Percentiles rank a stretch among this genome's conserved stretches.
Evolutionary conservation across 2,888 invertebrate genomes (phyloP).

Genomic region (Xanthorhoe designata): DNA sequence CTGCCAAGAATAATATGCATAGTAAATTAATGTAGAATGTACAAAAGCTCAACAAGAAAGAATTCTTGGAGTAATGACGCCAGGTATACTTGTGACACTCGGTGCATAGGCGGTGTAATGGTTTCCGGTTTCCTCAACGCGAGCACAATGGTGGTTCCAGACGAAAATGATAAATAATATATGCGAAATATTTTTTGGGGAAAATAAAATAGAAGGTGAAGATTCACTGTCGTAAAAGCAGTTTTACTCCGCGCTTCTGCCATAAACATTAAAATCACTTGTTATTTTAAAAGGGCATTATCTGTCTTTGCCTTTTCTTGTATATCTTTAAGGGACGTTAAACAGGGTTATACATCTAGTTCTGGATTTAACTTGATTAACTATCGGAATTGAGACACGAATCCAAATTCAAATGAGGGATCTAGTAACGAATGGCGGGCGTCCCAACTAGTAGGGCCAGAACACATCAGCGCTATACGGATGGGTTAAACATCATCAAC

Average conservation of each 20-base stretch:
- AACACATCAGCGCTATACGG: not conserved
- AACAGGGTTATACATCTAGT: slow-evolving; percentile 8
- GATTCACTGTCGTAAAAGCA: slow-evolving; percentile 6
- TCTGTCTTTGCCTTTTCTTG: too few species aligned
- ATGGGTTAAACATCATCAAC: not conserved
- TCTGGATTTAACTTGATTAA: slow-evolving; percentile 32
- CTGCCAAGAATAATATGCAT: too few species aligned
- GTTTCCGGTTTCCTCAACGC: slow-evolving; percentile 77
- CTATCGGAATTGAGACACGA: slow-evolving; percentile 66
- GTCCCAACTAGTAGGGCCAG: slow-evolving; percentile 59
- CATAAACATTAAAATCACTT: too few species aligned
- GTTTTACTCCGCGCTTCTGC: not conserved
- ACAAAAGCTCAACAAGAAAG: slow-evolving; percentile 6
- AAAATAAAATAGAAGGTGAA: slow-evolving; percentile 52
- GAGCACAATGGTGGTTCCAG: slow-evolving; percentile 67
- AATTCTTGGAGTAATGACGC: slow-evolving; percentile 46
- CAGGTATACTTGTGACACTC: slow-evolving; percentile 62
- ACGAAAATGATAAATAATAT: slow-evolving; percentile 75
- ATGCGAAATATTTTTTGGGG: slow-evolving; percentile 57
- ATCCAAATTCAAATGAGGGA: slow-evolving; percentile 76
- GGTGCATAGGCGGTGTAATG: slow-evolving; percentile 75
- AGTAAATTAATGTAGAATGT: not conserved
- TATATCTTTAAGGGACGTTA: too few species aligned
- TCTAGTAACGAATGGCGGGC: slow-evolving; percentile 74
- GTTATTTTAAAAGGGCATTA: not conserved